A percentile compares a stretch with the other conserved stretches of the same genome.
These are phyloP conservation scores for Carduelis carduelis DNA, from an alignment of 2,797 vertebrate species.

Conservation along the genomic window DNA sequence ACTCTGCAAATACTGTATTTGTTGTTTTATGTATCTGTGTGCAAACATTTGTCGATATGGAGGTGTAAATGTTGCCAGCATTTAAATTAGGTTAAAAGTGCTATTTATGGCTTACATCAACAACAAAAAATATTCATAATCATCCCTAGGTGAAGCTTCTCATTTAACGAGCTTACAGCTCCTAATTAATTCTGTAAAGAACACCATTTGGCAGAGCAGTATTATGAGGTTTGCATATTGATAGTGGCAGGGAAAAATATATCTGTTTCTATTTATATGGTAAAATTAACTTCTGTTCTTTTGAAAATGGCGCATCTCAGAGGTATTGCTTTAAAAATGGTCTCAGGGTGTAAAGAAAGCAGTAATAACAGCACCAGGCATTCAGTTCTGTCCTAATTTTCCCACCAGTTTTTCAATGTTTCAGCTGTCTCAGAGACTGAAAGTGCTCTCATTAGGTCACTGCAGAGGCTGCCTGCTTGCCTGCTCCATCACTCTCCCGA, in stretches of 20 bases:
- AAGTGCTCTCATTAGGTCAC: conserved; percentile 81
- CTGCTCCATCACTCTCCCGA: conserved; percentile 67
- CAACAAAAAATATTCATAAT: conserved; percentile 49
- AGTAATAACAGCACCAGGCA: conserved; percentile 75
- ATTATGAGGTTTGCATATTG: conserved; percentile 72
- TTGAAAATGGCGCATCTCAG: conserved; percentile 72
- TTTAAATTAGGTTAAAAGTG: conserved; percentile 64
- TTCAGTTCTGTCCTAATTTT: conserved; percentile 79
- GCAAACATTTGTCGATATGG: conserved; percentile 36
- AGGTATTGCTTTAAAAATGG: conserved; percentile 75
- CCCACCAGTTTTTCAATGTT: conserved; percentile 77
- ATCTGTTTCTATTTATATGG: conserved; percentile 61
- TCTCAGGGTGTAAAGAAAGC: conserved; percentile 74
- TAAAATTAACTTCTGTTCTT: conserved; percentile 68
- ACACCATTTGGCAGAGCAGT: conserved; percentile 62
- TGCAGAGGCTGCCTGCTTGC: conserved; percentile 71
- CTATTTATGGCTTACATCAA: conserved; percentile 51
- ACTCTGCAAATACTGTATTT: background rate
- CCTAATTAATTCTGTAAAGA: conserved; percentile 76
- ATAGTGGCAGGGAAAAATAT: conserved; percentile 67
- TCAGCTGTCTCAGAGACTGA: conserved; percentile 78
- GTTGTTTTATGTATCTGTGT: conserved; percentile 42
- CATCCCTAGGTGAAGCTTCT: conserved; percentile 66
- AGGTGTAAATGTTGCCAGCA: conserved; percentile 41
- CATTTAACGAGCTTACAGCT: conserved; percentile 68